Evolutionary conservation across 2,888 invertebrate species (phyloP).

Genomic region (Adelphocoris suturalis): DNA sequence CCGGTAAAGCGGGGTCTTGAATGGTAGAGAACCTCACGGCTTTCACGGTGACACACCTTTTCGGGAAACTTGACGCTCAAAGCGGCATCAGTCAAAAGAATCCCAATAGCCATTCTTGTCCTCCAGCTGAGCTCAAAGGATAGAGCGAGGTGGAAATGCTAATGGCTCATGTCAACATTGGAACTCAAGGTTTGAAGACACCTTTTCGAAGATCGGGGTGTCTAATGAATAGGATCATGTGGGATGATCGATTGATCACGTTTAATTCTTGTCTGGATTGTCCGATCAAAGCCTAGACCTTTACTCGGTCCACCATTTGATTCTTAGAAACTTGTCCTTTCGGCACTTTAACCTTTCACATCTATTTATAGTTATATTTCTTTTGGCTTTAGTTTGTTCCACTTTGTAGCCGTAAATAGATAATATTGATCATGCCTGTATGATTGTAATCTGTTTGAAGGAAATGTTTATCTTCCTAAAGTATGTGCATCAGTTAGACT

Average conservation of each 20-base stretch:
- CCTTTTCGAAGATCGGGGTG: slow-evolving; percentile 2
- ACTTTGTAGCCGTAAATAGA: too few relatives aligned
- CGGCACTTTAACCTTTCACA: too few relatives aligned
- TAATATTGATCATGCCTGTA: too few relatives aligned
- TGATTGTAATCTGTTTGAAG: too few relatives aligned
- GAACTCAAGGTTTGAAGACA: not conserved
- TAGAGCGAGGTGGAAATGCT: slow-evolving; percentile 4
- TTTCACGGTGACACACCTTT: slow-evolving; percentile 19
- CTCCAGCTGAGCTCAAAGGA: slow-evolving; percentile 20
- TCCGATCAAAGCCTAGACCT: not conserved
- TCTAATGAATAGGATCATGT: not conserved
- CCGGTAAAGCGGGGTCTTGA: not conserved
- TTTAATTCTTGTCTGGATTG: not conserved
- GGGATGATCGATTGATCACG: not conserved
- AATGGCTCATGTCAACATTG: not conserved
- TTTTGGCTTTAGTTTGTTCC: too few relatives aligned
- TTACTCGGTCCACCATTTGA: too few relatives aligned
- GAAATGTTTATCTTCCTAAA: too few relatives aligned
- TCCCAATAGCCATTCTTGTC: slow-evolving; percentile 8
- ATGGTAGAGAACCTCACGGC: not conserved
- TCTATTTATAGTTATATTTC: too few relatives aligned
- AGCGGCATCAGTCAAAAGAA: slow-evolving; percentile 23
- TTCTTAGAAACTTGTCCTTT: too few relatives aligned
- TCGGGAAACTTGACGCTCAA: slow-evolving; percentile 22
- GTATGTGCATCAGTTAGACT: too few relatives aligned